Evolutionary conservation across 2,113 vertebrate genomes (phyloP), one percentile per base, ranked within the genome.

Genomic region (Neogobius melanostomus): DNA sequence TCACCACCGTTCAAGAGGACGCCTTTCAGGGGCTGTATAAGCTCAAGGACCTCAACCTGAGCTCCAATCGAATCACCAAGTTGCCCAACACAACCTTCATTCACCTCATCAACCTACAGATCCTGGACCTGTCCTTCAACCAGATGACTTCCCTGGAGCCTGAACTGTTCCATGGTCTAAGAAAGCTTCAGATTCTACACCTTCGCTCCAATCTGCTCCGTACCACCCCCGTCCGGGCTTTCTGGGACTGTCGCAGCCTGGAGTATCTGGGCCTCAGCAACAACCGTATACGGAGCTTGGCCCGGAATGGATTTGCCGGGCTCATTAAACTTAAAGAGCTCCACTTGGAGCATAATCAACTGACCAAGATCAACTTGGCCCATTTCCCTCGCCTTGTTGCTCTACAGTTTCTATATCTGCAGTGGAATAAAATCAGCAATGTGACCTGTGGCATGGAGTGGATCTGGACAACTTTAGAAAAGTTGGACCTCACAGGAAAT

Each of bases 81-180:
- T 95, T 98, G 95, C 95, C 96, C 93, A 98, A 98, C 94, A 98
- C 96, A 93, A 98, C 97, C 95, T 99, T 99, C 95, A 97, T 96
- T 88, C 97, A 98, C 94, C 95, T 99, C 93, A 96, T 98, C 92
- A 98, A 99, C 86, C 94, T 99, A 80, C 97, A 98, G 92, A 98
- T 98, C 92, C 92, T 99, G 93, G 97, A 99, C 92, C 94, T 99
- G 86, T 99, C 97, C 90, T 99, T 97, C 92, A 99, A 99, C 93
- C 96, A 97, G 92, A 95, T 99, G 91, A 97, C 95, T 48, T 95
- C 95, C 82, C 91, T 99, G 92, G 96, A 98, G 87, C 97, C 96
- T 66, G 97, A 98, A 92, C 92, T 98, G 73, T 98, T 98, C 92
- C 96, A 98, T 49, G 97, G 97, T 88, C 94, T 99, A 80, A 95